Percentiles rank a stretch among this genome's conserved stretches.
Conservation (phyloP, 2,113 vertebrate species). For the Spizaetus ornatus region DNA sequence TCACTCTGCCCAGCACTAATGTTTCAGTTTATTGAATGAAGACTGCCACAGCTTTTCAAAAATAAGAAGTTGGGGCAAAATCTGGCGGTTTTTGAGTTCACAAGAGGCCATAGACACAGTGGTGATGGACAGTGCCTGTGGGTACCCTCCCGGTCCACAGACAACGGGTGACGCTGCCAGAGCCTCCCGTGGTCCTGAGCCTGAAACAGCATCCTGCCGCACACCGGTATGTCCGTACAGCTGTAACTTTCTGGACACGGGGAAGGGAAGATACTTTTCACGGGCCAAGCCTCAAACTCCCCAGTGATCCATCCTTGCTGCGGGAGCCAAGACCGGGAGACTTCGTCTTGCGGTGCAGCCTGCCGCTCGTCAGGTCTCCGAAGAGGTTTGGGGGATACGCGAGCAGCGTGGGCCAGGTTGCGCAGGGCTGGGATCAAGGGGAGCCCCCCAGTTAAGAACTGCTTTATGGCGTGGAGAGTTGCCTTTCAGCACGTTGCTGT, state of each 20-base stretch:
- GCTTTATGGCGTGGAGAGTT: not conserved
- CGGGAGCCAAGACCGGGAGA: not conserved
- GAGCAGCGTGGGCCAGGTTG: accelerated
- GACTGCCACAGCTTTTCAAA: not conserved
- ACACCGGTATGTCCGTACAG: accelerated
- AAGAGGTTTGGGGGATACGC: not conserved
- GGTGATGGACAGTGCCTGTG: not conserved
- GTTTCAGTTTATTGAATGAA: not conserved
- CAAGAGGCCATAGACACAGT: not conserved
- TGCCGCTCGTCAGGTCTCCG: accelerated
- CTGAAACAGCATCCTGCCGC: not conserved
- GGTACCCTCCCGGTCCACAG: not conserved
- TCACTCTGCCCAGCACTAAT: not conserved
- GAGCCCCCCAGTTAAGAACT: not conserved
- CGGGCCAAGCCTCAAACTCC: not conserved
- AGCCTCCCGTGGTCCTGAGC: not conserved
- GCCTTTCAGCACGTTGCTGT: not conserved
- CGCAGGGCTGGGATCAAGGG: not conserved
- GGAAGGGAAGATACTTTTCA: not conserved
- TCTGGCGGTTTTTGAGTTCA: accelerated
- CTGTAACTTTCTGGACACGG: too few species aligned
- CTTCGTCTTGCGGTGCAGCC: not conserved
- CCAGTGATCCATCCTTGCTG: not conserved
- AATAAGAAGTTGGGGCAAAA: not conserved
- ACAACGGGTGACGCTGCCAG: not conserved